Evolutionary conservation across 2,113 vertebrate species (phyloP).

Genomic region (Danionella cerebrum): DNA sequence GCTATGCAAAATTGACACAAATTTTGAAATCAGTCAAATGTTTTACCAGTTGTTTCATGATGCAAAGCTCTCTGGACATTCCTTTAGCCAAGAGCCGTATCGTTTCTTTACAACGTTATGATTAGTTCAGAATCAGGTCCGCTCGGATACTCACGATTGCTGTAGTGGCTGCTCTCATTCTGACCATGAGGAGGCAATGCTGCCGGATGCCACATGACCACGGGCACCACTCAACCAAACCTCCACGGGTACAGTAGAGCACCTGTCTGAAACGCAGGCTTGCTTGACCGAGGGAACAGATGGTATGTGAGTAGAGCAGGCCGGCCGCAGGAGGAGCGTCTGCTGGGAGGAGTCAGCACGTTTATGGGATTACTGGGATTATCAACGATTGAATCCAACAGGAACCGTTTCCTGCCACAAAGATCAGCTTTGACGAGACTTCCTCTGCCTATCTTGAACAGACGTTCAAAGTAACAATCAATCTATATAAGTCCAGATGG

Average conservation of each 20-base stretch:
- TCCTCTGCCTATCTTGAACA: neutral
- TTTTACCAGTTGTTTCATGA: neutral
- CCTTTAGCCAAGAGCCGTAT: too few species aligned
- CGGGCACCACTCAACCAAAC: neutral
- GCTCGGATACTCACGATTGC: conserved; percentile 53
- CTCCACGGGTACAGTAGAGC: neutral
- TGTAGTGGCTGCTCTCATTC: conserved; percentile 46
- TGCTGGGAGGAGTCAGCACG: conserved; percentile 46
- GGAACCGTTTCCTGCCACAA: conserved; percentile 51
- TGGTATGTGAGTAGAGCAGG: conserved; percentile 22
- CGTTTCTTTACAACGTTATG: neutral
- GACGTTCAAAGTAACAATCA: conserved; percentile 35
- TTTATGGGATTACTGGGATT: conserved; percentile 70
- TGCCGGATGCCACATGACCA: conserved; percentile 56
- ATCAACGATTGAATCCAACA: conserved; percentile 62
- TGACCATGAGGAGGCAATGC: conserved; percentile 44
- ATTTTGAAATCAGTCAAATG: neutral
- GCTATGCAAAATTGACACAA: neutral
- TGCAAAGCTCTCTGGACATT: too few species aligned
- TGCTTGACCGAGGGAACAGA: conserved; percentile 21
- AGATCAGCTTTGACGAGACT: conserved; percentile 29
- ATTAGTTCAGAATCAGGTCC: neutral
- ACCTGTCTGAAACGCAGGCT: conserved; percentile 4
- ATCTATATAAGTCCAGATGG: conserved; percentile 44
- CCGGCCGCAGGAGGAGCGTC: conserved; percentile 1